Evolutionary conservation across 2,113 vertebrate genomes (phyloP).

Genomic region (Limnothrissa miodon): DNA sequence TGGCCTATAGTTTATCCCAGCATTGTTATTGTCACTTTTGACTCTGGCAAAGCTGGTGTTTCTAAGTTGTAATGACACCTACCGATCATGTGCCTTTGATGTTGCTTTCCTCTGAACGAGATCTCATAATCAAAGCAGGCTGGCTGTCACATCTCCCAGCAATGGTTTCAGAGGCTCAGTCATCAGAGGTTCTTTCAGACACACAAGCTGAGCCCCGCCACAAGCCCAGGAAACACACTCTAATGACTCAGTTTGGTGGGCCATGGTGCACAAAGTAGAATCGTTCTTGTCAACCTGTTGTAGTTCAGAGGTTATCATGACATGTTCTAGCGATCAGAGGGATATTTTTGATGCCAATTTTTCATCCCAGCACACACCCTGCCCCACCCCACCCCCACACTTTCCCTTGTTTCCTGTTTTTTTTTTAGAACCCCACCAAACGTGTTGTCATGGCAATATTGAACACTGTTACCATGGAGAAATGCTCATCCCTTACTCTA

Average conservation of each 20-base stretch:
- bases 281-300: neutral
- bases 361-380: constrained; percentile 43
- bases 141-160: constrained; percentile 9
- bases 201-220: neutral
- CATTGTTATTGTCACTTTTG: neutral
- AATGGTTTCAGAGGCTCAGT: constrained; percentile 3
- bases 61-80: neutral
- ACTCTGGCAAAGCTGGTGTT: neutral
- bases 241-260: constrained; percentile 4
- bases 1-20: neutral
- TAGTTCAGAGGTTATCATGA: constrained; percentile 27
- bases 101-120: neutral
- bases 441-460: constrained; percentile 74
- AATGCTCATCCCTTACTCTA: constrained; percentile 54
- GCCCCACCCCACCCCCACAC: constrained; percentile 45
- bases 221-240: neutral
- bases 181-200: neutral
- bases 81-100: neutral
- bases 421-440: constrained; percentile 51
- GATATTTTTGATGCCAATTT: neutral
- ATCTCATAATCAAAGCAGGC: neutral
- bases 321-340: constrained; percentile 19
- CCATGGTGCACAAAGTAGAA: neutral
- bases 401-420: constrained; percentile 50
- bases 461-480: constrained; percentile 76